phyloP scores from a whole-genome alignment of 2,888 invertebrate genomes.

The Amiota mariae region DNA sequence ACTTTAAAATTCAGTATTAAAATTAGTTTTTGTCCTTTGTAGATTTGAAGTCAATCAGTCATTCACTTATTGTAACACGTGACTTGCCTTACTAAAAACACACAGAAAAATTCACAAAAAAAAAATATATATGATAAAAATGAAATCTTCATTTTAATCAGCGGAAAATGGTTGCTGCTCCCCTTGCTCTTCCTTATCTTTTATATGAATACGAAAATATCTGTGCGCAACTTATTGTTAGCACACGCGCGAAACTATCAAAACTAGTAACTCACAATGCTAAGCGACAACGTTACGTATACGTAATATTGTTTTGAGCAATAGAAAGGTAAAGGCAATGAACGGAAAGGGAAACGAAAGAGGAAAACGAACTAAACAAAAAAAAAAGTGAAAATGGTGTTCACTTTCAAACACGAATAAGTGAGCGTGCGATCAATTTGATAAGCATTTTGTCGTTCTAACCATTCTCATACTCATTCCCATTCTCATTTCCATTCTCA shows the following conservation, averaged over 20 bases:
- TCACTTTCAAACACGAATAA: slow-evolving; percentile 1
- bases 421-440: slow-evolving; percentile 53
- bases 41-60: neutral
- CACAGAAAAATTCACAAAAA: neutral
- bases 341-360: slow-evolving; percentile 41
- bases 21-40: too few species aligned
- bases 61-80: slow-evolving; percentile 39
- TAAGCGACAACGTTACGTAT: neutral
- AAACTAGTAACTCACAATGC: slow-evolving; percentile 48
- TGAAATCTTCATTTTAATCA: slow-evolving; percentile 59
- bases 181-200: too few species aligned
- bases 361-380: neutral
- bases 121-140: neutral
- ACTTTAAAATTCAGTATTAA: too few species aligned
- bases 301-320: neutral
- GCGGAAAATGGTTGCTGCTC: slow-evolving; percentile 35
- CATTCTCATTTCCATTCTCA: neutral
- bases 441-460: slow-evolving; percentile 48
- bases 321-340: neutral
- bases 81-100: slow-evolving; percentile 57
- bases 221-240: neutral
- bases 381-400: neutral
- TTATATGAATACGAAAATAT: neutral
- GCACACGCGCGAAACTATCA: slow-evolving; percentile 47
- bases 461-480: neutral